Conservation (phyloP, 2,797 vertebrate genomes). For the Cottoperca gobio region DNA sequence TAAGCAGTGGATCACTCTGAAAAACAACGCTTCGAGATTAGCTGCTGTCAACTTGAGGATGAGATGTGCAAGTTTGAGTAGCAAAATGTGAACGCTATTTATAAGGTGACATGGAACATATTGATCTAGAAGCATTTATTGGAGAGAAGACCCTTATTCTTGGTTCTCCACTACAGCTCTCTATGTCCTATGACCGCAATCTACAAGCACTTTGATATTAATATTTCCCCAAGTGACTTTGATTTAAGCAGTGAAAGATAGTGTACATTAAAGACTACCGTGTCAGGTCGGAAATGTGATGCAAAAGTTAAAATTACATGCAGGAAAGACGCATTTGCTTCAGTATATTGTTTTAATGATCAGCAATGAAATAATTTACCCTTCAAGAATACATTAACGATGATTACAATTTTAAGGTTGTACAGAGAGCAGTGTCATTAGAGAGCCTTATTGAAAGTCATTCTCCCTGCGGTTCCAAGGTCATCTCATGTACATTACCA, state of each 20-base stretch:
- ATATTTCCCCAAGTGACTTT: slow-evolving; percentile 30
- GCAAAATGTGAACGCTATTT: slow-evolving; percentile 72
- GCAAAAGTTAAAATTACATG: slow-evolving; percentile 36
- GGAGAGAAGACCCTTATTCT: slow-evolving; percentile 67
- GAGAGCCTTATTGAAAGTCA: slow-evolving; percentile 61
- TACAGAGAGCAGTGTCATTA: slow-evolving; percentile 64
- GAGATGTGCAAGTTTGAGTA: slow-evolving; percentile 75
- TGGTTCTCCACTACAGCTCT: slow-evolving; percentile 15
- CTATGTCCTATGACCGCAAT: slow-evolving; percentile 38
- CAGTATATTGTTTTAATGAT: slow-evolving; percentile 67
- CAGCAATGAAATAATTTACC: slow-evolving; percentile 73
- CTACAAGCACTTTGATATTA: slow-evolving; percentile 30
- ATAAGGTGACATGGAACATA: slow-evolving; percentile 71
- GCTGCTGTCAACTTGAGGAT: slow-evolving; percentile 81
- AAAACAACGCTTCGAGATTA: slow-evolving; percentile 86
- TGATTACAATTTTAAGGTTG: slow-evolving; percentile 78
- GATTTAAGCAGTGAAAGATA: slow-evolving; percentile 25
- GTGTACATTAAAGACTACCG: slow-evolving; percentile 5
- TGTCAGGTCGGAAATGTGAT: slow-evolving; percentile 18
- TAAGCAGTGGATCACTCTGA: slow-evolving; percentile 81
- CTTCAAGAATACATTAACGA: slow-evolving; percentile 77
- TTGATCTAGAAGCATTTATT: slow-evolving; percentile 77
- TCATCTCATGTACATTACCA: slow-evolving; percentile 60
- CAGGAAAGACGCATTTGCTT: slow-evolving; percentile 48
- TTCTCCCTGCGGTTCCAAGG: slow-evolving; percentile 64